Evolutionary conservation across 2,113 vertebrate genomes (phyloP), one percentile per base, ranked within the genome.

Genomic region (Hippoglossus stenolepis): DNA sequence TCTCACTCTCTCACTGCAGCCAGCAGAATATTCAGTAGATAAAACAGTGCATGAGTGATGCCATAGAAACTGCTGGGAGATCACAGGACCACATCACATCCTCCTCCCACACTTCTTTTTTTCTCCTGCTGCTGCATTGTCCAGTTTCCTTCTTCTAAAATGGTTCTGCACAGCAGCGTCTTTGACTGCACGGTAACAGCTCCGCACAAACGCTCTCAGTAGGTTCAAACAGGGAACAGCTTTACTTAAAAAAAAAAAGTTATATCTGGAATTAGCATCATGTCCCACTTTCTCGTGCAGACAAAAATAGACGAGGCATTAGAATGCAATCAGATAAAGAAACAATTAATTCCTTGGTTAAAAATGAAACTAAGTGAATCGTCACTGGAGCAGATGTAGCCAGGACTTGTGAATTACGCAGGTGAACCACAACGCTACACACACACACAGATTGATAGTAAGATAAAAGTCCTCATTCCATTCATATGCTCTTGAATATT

Each of bases 31-130:
- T 83, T 85, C 73, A 78, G 70, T 13, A 45, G 74, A 75, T 84
- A 78, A 82, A 83, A 76, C 56, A 47, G 61, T 78, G 73, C 58
- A 7, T 45, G 79, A 80, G 65, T 85, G 79, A 87, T 87, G 75
- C 79, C 79, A 90, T 85, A 87, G 84, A 88, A 86, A 87, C 76
- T 71, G 80, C 82, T 61, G 84, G 65, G 58, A 81, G 78, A 88
- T 92, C 85, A 80, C 66, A 86, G 73, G 69, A 77, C 81, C 65
- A 49, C 79, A 72, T 79, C 87, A 78, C 77, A 68, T 83, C 79
- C 67, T 31, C 73, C 87, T 76, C 83, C 82, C 76, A 79, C 87
- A 67, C 63, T 73, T 65, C 13, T 61, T 20, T 43, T 35, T 23
- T 11, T 12, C 54, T 35, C 20, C 69, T 78, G 67, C 76, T 79